Percentiles rank a stretch among this genome's conserved stretches.
These are phyloP conservation scores for Carterocephalus palaemon DNA, from an alignment of 2,888 invertebrate genomes.

Conservation along the genomic window DNA sequence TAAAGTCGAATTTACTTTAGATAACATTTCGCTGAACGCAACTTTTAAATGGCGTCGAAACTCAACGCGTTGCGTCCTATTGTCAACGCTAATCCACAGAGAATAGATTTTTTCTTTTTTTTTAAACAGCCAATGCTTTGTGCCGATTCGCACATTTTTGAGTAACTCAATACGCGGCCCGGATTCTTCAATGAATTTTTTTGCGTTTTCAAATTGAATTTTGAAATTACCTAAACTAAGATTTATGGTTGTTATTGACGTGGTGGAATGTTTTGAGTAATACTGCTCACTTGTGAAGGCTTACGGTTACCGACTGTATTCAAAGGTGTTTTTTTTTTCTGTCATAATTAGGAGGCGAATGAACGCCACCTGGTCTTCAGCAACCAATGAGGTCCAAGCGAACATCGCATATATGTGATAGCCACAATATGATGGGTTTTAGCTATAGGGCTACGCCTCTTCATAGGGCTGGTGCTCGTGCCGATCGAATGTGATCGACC, in stretches of 20 bases:
- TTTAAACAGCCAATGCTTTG: slow-evolving; percentile 18
- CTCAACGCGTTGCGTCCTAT: slow-evolving; percentile 27
- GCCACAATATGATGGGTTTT: too few relatives aligned
- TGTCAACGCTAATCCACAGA: slow-evolving; percentile 37
- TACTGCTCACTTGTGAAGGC: too few relatives aligned
- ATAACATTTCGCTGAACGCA: neutral
- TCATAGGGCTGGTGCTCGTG: too few relatives aligned
- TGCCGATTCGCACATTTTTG: slow-evolving; percentile 23
- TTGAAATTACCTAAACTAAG: slow-evolving; percentile 27
- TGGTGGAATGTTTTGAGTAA: too few relatives aligned
- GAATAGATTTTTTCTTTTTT: slow-evolving; percentile 31
- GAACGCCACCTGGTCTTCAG: too few relatives aligned
- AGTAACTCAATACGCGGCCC: slow-evolving; percentile 27
- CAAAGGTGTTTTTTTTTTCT: too few relatives aligned
- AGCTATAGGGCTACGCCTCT: too few relatives aligned
- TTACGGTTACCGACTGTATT: too few relatives aligned
- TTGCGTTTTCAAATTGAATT: slow-evolving; percentile 23
- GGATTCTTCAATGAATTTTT: slow-evolving; percentile 27
- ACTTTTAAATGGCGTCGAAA: slow-evolving; percentile 12
- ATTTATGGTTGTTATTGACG: slow-evolving; percentile 17
- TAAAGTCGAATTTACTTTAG: slow-evolving; percentile 7
- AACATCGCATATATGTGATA: too few relatives aligned
- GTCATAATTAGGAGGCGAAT: too few relatives aligned
- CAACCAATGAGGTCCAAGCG: too few relatives aligned
- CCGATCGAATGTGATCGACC: too few relatives aligned